phyloP scores from a whole-genome alignment of 2,797 vertebrate genomes.

The Gallinago solitaria region DNA sequence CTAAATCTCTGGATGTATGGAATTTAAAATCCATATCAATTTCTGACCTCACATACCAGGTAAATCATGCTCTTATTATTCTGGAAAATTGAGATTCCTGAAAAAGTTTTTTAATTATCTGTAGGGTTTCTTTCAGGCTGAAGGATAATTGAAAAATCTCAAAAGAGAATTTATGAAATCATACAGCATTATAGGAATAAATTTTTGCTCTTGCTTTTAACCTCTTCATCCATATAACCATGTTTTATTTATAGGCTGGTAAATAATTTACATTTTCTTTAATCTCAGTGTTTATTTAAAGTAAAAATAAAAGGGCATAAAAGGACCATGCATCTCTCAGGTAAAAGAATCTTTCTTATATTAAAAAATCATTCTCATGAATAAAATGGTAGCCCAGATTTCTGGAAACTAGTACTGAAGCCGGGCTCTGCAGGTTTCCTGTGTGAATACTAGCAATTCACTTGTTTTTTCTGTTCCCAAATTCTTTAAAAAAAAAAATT shows the following conservation, averaged over 20 bases:
- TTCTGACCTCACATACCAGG: background rate
- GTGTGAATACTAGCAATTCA: background rate
- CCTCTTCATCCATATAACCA: background rate
- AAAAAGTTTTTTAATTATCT: background rate
- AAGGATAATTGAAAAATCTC: constrained; percentile 1
- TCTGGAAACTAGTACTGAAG: background rate
- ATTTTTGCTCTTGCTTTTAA: background rate
- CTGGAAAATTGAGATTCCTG: constrained; percentile 16
- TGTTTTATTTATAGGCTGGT: background rate
- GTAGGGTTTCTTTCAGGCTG: background rate
- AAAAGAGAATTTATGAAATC: constrained; percentile 15
- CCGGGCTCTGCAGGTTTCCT: background rate
- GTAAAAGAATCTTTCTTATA: background rate
- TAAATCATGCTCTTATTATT: constrained; percentile 4
- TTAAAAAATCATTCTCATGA: background rate
- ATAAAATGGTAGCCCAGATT: background rate
- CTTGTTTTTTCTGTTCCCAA: background rate
- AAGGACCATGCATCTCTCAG: background rate
- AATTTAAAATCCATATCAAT: background rate
- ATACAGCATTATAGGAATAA: background rate
- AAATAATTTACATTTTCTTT: background rate
- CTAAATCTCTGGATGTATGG: background rate
- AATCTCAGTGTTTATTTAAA: background rate
- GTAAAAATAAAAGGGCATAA: background rate
- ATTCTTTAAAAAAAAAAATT: background rate